Percentiles rank a stretch among this genome's conserved stretches.
Evolutionary conservation across 2,888 invertebrate species (phyloP).

Genomic region (Xestoiulus laeticollis): DNA sequence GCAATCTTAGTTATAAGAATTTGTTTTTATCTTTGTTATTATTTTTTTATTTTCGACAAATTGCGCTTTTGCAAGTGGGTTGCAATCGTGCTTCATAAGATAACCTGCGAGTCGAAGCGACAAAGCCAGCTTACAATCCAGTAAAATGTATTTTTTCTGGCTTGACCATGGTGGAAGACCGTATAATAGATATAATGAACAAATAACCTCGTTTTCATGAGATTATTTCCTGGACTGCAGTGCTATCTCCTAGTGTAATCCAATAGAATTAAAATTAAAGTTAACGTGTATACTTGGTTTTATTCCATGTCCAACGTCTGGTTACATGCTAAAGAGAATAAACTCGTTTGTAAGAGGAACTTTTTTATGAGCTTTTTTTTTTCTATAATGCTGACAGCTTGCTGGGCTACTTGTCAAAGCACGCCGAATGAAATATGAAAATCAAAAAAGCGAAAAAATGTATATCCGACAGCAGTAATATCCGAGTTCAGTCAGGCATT

Average conservation of each 20-base stretch:
- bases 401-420: not conserved
- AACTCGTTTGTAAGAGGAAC: not conserved
- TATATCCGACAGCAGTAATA: not conserved
- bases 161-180: not conserved
- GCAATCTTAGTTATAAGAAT: not conserved
- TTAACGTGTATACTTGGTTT: no score
- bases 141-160: not conserved
- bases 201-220: not conserved
- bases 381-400: not conserved
- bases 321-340: not conserved
- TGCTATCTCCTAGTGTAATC: not conserved
- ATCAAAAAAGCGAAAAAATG: not conserved
- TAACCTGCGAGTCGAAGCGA: not conserved
- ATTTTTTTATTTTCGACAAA: not conserved
- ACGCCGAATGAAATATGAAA: not conserved
- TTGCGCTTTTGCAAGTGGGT: not conserved
- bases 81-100: not conserved
- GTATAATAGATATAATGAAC: not conserved
- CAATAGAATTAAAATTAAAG: not conserved
- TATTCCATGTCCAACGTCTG: no score
- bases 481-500: not conserved
- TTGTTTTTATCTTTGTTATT: not conserved
- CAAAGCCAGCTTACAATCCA: not conserved
- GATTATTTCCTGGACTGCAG: not conserved
- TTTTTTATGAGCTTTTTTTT: not conserved